Base-by-base conservation (phyloP, 1,140 invertebrate species). In the Trichonephila clavata region DNA sequence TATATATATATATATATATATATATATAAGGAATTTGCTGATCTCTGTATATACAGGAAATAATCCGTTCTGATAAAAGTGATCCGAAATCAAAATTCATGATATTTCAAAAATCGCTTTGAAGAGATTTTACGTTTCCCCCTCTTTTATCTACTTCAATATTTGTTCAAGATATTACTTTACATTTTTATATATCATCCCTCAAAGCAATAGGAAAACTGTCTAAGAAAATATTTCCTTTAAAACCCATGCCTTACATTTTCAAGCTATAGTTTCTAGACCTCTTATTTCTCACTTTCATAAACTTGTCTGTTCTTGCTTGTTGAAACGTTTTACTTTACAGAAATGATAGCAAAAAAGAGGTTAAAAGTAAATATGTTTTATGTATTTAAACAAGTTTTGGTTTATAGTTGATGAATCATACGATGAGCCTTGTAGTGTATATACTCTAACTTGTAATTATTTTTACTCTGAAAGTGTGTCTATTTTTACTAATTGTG, bases 121-220 rank as follows among this genome's bases (percentile, higher is more conserved):
- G 59, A 87, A 87, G 59, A 87, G 71, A 77, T 57, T 63, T 63
- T 87, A 21, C 86, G 10, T 61, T 63, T 87, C 24, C 81, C 20
- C 81, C 50, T 57, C 81, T 83, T 59, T 16, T 50, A 83, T 59
- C 39, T 83, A 20, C 24, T 57, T 59, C 81, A 83, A 57, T 83
- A 83, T 83, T 83, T 83, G 81, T 8, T 57, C 81, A 83, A 83
- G 50, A 83, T 83, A 83, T 83, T 83, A 83, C 81, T 83, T 83
- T 83, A 59, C 43, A 83, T 83, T 83, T 83, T 83, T 83, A 83
- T 83, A 57, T 77, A 77, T 16, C 71, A 77, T 77, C 71, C 71
- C 71, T 77, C 71, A 77, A 77, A 77, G 71, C 32, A 32, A 39
- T 77, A 77, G 71, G 27, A 77, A 77, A 77, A 77, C 71, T 77